phyloP scores from a whole-genome alignment of 2,113 vertebrate species.

The Ceuthmochares aereus region DNA sequence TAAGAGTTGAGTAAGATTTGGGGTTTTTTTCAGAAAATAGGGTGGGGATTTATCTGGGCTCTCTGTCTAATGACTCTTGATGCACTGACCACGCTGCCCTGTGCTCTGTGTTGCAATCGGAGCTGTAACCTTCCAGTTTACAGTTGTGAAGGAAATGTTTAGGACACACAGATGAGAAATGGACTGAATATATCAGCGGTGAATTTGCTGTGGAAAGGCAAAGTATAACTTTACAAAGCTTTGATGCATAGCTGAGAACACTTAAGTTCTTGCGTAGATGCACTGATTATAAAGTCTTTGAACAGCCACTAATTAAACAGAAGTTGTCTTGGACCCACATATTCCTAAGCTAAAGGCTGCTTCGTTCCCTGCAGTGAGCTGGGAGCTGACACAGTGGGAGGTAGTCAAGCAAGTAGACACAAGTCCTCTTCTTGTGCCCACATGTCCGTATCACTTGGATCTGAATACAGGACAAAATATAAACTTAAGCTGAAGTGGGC shows the following conservation, averaged over 20 bases:
- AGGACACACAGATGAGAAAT: neutral
- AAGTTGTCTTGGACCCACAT: neutral
- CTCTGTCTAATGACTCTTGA: neutral
- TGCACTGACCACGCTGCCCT: neutral
- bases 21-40: neutral
- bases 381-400: neutral
- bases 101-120: neutral
- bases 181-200: neutral
- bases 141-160: neutral
- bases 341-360: neutral
- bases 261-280: neutral
- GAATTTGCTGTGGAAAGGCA: neutral
- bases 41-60: neutral
- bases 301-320: neutral
- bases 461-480: neutral
- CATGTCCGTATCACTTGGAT: rapidly evolving
- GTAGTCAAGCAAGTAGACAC: neutral
- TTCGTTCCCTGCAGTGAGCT: neutral
- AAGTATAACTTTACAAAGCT: neutral
- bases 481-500: neutral
- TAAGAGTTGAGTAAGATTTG: neutral
- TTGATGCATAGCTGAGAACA: neutral
- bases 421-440: neutral
- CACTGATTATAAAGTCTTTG: neutral
- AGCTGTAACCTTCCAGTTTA: neutral